Evolutionary conservation across 23 tunicate genomes (phyloP).

Genomic region (Styela plicata): DNA sequence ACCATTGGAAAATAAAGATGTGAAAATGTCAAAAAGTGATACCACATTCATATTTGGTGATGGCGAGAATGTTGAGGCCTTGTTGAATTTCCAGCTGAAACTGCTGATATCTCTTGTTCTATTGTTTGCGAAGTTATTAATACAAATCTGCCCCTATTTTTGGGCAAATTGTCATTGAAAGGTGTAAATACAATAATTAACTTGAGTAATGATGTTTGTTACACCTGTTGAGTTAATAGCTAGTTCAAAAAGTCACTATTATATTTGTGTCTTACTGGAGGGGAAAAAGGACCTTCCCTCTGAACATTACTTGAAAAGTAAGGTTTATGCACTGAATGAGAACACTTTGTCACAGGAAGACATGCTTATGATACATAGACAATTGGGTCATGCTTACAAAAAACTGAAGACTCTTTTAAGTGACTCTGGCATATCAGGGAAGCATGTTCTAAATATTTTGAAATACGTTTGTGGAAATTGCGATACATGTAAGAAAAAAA

Average conservation of each 20-base stretch:
- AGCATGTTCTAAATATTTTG: background rate
- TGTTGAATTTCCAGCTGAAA: background rate
- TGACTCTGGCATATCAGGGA: background rate
- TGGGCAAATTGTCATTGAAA: background rate
- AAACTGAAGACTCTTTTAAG: background rate
- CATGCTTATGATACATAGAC: background rate
- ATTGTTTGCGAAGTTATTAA: background rate
- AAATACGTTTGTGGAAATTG: background rate
- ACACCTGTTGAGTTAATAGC: background rate
- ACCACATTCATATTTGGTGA: background rate
- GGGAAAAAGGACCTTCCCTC: background rate
- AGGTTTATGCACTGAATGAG: too few species aligned
- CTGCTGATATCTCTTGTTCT: background rate
- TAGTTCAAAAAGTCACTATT: conserved; percentile 20
- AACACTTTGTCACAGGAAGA: background rate
- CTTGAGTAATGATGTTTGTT: conserved; percentile 25
- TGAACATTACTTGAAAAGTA: too few species aligned
- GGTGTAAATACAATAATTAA: background rate
- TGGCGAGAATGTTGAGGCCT: background rate
- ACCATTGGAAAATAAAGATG: background rate
- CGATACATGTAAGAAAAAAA: background rate
- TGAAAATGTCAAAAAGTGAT: background rate
- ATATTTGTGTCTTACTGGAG: conserved; percentile 2
- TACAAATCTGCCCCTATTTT: background rate
- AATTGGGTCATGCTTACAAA: conserved; percentile 23